Conservation (phyloP, 2,888 invertebrate species). For the Plutella xylostella region DNA sequence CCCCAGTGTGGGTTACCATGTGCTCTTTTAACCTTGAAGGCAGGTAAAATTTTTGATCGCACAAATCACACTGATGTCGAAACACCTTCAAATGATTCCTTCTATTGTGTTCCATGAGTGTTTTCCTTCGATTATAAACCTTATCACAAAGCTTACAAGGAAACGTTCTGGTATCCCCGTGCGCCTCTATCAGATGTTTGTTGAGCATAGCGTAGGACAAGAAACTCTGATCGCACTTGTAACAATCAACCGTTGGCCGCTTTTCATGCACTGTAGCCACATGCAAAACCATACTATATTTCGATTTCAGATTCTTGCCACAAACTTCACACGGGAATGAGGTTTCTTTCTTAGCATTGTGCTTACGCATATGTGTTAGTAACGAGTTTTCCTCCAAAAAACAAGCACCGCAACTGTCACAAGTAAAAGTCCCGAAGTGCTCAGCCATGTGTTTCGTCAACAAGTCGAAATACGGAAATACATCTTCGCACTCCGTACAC, state of each 20-base stretch:
- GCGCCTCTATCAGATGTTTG: conserved; percentile 28
- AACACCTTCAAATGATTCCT: conserved; percentile 31
- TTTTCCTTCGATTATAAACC: conserved; percentile 31
- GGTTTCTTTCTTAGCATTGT: conserved; percentile 36
- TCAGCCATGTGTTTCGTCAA: conserved; percentile 53
- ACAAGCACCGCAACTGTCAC: conserved; percentile 53
- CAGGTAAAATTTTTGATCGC: conserved; percentile 42
- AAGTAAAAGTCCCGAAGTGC: conserved; percentile 51
- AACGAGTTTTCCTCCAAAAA: conserved; percentile 60
- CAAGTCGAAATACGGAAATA: conserved; percentile 41
- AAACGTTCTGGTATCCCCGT: conserved; percentile 28
- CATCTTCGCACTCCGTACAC: conserved; percentile 32
- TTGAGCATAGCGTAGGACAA: conserved; percentile 24
- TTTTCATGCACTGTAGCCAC: conserved; percentile 26
- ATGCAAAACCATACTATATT: conserved; percentile 26
- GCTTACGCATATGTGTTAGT: conserved; percentile 43
- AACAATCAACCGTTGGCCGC: conserved; percentile 27
- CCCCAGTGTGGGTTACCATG: conserved; percentile 27
- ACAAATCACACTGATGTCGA: conserved; percentile 43
- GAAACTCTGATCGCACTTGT: conserved; percentile 28
- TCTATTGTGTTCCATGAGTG: conserved; percentile 30
- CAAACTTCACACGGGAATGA: conserved; percentile 42
- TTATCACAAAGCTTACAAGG: conserved; percentile 34
- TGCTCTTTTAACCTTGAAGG: conserved; percentile 22
- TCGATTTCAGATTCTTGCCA: conserved; percentile 30